Base-by-base conservation (phyloP, 2,797 vertebrate species). In the Halcyon leucocephala region DNA sequence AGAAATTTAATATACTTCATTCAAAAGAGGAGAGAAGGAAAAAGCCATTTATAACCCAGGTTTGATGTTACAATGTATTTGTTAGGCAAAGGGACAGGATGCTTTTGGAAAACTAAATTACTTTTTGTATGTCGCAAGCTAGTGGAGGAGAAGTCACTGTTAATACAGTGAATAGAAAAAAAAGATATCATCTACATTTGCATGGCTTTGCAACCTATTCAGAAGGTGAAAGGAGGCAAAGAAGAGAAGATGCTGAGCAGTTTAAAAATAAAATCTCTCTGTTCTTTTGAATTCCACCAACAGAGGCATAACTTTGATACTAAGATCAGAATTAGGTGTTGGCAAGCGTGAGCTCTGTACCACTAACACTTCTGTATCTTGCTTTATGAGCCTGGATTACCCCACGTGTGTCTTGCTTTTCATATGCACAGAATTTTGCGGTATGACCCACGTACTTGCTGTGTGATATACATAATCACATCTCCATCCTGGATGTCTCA, bases 1-100 rank as follows among this genome's bases (percentile, higher is more conserved):
- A 84, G 55, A 96, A 77, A 94, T 80, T 82, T 57, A 70, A 82
- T 73, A 21, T 64, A 42, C 89, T 76, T 92, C 54, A 48, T 76
- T 95, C 62, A 55, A 66, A 94, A 89, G 39, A 55, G 13, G 39
- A 7, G 39, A 5, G 4, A 28, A 24, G 15, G 2, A 15, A 33
- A 17, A 51, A 48, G 25, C 31, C 10, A 2, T 86, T 85, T 82
- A 49, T 91, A 89, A 81, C 9, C 9, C 44, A 89, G 51, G 7
- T 86, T 88, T 74, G 22, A 51, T 91, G 41, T 49, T 74, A 46
- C 44, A 39, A 31, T 78, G 18, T 51, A 42, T 76, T 90, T 83
- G 17, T 48, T 88, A 89, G 54, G 82, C 80, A 67, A 72, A 72
- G 70, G n/a, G 61, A 82, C 22, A 86, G 71, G 51, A 76, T 88